Conservation (phyloP, 2,797 vertebrate genomes). For the Chiroxiphia lanceolata region DNA sequence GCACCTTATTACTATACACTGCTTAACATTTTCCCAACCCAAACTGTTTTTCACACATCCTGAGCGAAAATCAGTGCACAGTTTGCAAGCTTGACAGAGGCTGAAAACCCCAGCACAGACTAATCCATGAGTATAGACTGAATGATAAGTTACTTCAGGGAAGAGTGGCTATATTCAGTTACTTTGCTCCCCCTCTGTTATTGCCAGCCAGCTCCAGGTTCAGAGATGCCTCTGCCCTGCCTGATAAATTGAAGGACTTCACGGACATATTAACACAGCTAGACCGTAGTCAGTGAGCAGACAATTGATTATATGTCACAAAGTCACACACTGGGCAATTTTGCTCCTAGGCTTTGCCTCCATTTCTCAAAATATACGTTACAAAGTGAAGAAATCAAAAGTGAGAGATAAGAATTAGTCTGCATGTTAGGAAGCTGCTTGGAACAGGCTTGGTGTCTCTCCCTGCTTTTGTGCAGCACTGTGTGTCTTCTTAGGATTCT, state of each 20-base stretch:
- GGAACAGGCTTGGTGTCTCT: not conserved
- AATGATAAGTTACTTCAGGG: conserved; percentile 25
- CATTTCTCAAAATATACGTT: conserved; percentile 46
- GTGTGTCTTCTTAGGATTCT: not conserved
- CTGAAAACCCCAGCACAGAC: not conserved
- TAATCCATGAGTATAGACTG: conserved; percentile 30
- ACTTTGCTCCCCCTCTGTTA: conserved; percentile 1
- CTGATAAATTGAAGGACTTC: conserved; percentile 62
- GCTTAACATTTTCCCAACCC: not conserved
- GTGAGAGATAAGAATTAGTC: conserved; percentile 1
- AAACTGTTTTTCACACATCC: not conserved
- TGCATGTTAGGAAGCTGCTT: not conserved
- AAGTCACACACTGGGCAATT: conserved; percentile 59
- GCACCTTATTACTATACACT: not conserved
- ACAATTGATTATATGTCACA: conserved; percentile 66
- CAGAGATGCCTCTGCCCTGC: conserved; percentile 22
- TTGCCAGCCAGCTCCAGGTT: not conserved
- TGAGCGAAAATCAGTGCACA: not conserved
- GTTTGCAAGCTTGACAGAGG: not conserved
- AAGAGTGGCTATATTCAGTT: conserved; percentile 2
- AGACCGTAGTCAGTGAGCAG: conserved; percentile 36
- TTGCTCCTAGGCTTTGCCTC: conserved; percentile 36
- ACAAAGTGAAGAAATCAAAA: conserved; percentile 42
- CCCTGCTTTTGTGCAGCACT: not conserved
- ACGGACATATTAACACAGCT: conserved; percentile 47